Base-by-base conservation (phyloP, 2,113 vertebrate genomes). In the Lophochroa leadbeateri region DNA sequence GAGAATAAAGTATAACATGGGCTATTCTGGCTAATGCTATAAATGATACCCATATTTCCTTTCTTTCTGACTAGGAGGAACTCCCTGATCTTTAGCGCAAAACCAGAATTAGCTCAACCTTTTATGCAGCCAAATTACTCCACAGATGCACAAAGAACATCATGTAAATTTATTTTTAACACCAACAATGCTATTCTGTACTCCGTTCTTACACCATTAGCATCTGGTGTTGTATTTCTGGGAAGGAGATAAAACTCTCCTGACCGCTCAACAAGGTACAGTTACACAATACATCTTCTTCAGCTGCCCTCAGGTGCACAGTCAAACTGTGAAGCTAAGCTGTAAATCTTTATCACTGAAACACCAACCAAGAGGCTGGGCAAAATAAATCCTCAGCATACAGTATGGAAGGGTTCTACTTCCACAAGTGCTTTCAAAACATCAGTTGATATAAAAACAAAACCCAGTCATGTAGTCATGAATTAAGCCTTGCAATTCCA, bases 111-210 rank as follows among this genome's bases (percentile, higher is more conserved):
- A 70, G 27, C 31, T 84, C 27, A 47, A 79, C 50, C 23, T 60
- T 60, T 64, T 60, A 79, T 0, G 0, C 18, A 64, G 57, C 33
- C 65, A 72, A 75, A 79, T 57, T 52, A 78, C 21, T 60, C 64
- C 18, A 46, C 0, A 71, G 20, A 78, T 55, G 31, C 41, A 70
- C 6, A 60, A 75, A 84, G n/a, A 90, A 58, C 1, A 74, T 2
- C 15, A 46, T 0, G 1, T 18, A 71, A 58, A 72, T 46, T 50
- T 76, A 52, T 76, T 75, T 3, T 0, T 43, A 69, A 72, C 9
- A 21, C 29, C 8, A 82, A 47, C 2, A 3, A 0, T 17, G 14
- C 5, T 29, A n/a, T 27, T 63, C 19, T 33, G 50, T 53, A 39
- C 28, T 68, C 43, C 0, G 0, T 47, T 82, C 55, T 63, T 74